phyloP scores from a whole-genome alignment of 1,140 invertebrate genomes.

The Solenopsis invicta region DNA sequence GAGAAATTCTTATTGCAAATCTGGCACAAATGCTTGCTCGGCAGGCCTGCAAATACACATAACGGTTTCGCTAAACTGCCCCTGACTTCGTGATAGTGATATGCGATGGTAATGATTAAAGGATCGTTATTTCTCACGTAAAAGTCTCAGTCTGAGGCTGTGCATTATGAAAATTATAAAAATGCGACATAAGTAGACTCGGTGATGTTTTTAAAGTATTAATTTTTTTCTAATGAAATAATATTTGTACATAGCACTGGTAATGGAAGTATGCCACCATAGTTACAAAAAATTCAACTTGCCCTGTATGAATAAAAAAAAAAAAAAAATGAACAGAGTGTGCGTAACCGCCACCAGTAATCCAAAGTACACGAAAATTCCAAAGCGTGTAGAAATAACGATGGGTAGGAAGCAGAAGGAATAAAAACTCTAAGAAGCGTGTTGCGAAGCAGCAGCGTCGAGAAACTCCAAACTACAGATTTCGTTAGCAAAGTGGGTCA shows the following conservation, averaged over 20 bases:
- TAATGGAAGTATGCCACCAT: neutral
- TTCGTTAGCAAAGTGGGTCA: neutral
- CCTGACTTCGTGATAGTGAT: conserved; percentile 57
- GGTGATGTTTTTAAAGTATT: neutral
- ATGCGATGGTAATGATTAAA: conserved; percentile 19
- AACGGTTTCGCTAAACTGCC: conserved; percentile 84
- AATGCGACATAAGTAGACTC: neutral
- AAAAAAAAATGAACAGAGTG: neutral
- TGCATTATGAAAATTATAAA: neutral
- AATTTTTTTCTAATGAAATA: neutral
- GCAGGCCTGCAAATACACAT: conserved; percentile 88
- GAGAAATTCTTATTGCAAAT: conserved; percentile 99
- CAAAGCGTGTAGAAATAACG: conserved; percentile 25
- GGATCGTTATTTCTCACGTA: neutral
- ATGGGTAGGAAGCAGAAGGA: neutral
- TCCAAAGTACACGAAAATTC: neutral
- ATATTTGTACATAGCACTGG: neutral
- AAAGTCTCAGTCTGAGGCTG: conserved; percentile 24
- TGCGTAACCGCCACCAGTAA: conserved; percentile 12
- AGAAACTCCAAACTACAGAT: conserved; percentile 1
- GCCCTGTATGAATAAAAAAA: neutral
- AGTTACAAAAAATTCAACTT: conserved; percentile 24
- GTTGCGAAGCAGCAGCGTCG: conserved; percentile 31
- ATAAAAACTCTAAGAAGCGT: conserved; percentile 20
- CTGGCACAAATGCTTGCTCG: conserved; percentile 96